Evolutionary conservation across 2,888 invertebrate genomes (phyloP), one percentile per base, ranked within the genome.

Genomic region (Sinelater perroti): DNA sequence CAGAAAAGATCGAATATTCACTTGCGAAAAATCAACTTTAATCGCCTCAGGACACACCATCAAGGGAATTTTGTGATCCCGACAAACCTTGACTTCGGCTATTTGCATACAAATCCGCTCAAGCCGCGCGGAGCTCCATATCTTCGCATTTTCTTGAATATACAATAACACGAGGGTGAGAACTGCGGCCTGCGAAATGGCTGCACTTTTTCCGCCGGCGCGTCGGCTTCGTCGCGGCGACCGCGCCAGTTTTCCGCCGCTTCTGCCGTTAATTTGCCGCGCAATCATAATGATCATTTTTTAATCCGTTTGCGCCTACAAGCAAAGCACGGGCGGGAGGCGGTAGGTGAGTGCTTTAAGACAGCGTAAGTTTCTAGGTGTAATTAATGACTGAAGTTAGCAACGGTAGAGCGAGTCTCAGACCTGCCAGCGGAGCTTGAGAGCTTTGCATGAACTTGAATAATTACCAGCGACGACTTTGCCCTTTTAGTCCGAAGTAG

Each of bases 371-470:
- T 71, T 71, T 68, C 66, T 65, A 65, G 68, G 62, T 70, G 71
- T 75, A 75, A 75, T 75, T 75, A 75, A 75, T 75, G 74, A 71
- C 64, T 66, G 71, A 74, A 74, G 74, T 74, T 74, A 71, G 72
- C 68, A 70, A 71, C 69, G 70, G 68, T 68, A 65, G 67, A 66
- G 65, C 64, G 65, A 61, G 60, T 68, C 68, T 67, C 64, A 65
- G 69, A 67, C 64, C 68, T 70, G 71, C 72, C 71, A 67, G 67
- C 71, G 68, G 63, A 72, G 72, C 74, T 74, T 72, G 71, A 73
- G 72, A 71, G 73, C 72, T 72, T 72, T 71, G 70, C 72, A 73
- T 72, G 70, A 72, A 73, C 74, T 74, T 74, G 74, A 74, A 74
- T 74, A 74, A 74, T 74, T 74, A 74, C 73, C 69, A 71, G 69